Percentiles rank a stretch among this genome's conserved stretches.
These are phyloP conservation scores for Rhizomys pruinosus DNA, from an alignment of 2,113 vertebrate species.

Conservation along the genomic window DNA sequence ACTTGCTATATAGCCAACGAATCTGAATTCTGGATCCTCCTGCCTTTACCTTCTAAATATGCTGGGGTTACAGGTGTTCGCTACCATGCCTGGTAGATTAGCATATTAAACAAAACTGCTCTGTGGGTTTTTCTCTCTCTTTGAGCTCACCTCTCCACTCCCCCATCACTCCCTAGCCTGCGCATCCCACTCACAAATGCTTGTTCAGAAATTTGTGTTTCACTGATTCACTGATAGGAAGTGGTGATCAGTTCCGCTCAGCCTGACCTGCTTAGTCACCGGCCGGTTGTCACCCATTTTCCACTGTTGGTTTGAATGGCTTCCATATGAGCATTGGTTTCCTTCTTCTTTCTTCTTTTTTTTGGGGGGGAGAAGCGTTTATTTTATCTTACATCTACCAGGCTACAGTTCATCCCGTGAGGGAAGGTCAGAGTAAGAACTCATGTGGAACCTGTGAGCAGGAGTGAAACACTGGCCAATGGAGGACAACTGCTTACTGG, in stretches of 20 bases:
- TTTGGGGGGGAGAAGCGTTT: too few relatives aligned
- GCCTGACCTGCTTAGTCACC: background rate
- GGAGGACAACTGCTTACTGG: too few relatives aligned
- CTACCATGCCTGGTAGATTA: background rate
- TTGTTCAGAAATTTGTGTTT: slow-evolving; percentile 24
- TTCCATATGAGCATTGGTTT: background rate
- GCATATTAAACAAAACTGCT: background rate
- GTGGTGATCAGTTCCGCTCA: background rate
- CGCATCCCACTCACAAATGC: background rate
- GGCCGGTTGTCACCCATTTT: slow-evolving; percentile 11
- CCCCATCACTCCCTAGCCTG: too few relatives aligned
- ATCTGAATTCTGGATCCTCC: background rate
- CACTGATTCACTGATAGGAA: background rate
- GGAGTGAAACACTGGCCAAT: too few relatives aligned
- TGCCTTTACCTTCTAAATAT: too few relatives aligned
- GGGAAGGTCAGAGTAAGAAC: too few relatives aligned
- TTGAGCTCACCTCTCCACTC: background rate
- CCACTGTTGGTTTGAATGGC: background rate
- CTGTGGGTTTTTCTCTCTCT: background rate
- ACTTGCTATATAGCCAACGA: background rate
- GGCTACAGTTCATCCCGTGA: too few relatives aligned
- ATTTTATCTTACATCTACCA: too few relatives aligned
- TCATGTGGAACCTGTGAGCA: too few relatives aligned
- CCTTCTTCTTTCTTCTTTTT: too few relatives aligned
- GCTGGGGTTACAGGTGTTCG: background rate